Percentiles rank a stretch among this genome's conserved stretches.
Conservation (phyloP, 2,888 invertebrate species). For the Parasteatoda lunata region DNA sequence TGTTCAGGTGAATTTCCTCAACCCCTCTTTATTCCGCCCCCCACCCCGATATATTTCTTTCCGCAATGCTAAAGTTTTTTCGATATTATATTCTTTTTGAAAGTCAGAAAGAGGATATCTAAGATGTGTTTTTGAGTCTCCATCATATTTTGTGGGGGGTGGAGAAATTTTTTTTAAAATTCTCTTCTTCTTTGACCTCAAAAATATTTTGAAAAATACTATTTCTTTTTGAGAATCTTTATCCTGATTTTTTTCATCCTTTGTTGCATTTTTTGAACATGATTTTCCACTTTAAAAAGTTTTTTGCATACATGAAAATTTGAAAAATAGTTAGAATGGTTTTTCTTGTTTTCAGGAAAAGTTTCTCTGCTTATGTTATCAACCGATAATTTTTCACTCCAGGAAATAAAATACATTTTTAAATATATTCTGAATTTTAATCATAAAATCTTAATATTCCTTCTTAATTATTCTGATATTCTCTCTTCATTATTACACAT, state of each 20-base stretch:
- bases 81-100: constrained; percentile 53
- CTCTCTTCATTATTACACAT: too few relatives aligned
- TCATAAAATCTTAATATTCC: too few relatives aligned
- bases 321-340: too few relatives aligned
- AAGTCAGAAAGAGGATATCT: constrained; percentile 36
- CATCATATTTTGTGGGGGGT: constrained; percentile 41
- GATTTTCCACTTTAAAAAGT: constrained; percentile 45
- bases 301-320: not conserved
- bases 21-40: not conserved
- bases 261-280: constrained; percentile 47
- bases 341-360: too few relatives aligned
- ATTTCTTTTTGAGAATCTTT: constrained; percentile 24
- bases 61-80: constrained; percentile 31
- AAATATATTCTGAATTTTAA: too few relatives aligned
- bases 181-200: constrained; percentile 47
- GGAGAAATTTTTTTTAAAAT: constrained; percentile 10
- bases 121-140: constrained; percentile 31
- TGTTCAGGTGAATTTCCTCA: constrained; percentile 17
- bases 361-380: too few relatives aligned
- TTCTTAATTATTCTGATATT: too few relatives aligned
- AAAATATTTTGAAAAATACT: constrained; percentile 26
- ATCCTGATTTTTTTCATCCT: constrained; percentile 26
- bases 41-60: not conserved
- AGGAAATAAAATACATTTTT: too few relatives aligned
- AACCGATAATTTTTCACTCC: too few relatives aligned